Conservation (phyloP, 2,797 vertebrate genomes). For the Paguma larvata region DNA sequence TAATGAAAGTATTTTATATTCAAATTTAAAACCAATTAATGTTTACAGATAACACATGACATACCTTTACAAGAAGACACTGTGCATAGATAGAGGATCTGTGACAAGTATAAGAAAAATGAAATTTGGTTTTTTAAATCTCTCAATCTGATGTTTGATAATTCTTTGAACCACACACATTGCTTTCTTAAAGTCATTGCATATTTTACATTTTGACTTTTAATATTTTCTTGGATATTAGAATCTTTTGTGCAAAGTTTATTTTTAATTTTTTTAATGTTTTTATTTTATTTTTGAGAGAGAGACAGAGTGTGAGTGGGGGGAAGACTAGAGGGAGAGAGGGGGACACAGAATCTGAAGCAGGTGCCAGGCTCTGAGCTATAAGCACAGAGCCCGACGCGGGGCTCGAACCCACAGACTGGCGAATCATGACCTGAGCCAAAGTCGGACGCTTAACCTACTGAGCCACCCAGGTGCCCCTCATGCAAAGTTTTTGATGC, state of each 20-base stretch:
- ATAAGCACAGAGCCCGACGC: too few species aligned
- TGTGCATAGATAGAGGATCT: neutral
- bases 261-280: too few species aligned
- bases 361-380: too few species aligned
- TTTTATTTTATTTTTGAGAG: too few species aligned
- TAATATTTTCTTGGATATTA: neutral
- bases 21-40: constrained; percentile 72
- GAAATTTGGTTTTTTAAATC: neutral
- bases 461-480: too few species aligned
- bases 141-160: neutral
- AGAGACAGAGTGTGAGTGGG: too few species aligned
- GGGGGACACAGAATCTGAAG: too few species aligned
- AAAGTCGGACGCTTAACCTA: too few species aligned
- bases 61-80: neutral
- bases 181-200: neutral
- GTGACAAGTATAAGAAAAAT: accelerated
- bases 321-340: too few species aligned
- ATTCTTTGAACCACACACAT: neutral
- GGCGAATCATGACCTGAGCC: too few species aligned
- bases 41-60: neutral
- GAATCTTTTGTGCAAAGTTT: neutral
- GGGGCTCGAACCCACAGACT: too few species aligned
- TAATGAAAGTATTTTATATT: constrained; percentile 34
- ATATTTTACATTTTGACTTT: neutral
- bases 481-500: neutral